These are phyloP conservation scores for Megastigmus dorsalis DNA, from an alignment of 2,888 invertebrate genomes.

Conservation along the genomic window DNA sequence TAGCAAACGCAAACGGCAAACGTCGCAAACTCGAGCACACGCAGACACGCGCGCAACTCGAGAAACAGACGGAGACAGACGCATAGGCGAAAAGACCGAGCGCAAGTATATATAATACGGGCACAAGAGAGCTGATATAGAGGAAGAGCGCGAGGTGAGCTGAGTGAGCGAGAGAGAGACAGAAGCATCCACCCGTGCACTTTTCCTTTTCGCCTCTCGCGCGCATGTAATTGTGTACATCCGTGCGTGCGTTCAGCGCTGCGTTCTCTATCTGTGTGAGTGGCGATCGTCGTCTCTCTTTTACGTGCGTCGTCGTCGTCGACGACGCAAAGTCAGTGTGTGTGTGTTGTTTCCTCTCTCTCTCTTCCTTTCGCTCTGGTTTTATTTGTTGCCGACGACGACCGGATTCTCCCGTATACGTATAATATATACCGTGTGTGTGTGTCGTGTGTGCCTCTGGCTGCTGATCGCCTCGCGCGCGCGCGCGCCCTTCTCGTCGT, in stretches of 20 bases:
- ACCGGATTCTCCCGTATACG: too few relatives aligned
- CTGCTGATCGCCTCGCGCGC: background rate
- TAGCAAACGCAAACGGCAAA: background rate
- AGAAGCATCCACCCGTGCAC: constrained; percentile 23
- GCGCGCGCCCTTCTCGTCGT: background rate
- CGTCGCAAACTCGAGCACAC: background rate
- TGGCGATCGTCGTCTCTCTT: background rate
- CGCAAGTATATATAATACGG: too few relatives aligned
- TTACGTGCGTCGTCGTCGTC: background rate
- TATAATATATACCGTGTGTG: background rate
- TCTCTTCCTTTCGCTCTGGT: too few relatives aligned
- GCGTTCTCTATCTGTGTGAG: background rate
- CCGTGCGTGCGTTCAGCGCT: background rate
- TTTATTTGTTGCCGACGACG: background rate
- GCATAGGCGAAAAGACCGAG: constrained; percentile 22
- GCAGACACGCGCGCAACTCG: background rate
- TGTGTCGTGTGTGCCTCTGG: background rate
- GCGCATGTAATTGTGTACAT: constrained; percentile 33
- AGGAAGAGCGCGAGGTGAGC: too few relatives aligned
- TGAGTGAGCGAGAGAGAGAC: constrained; percentile 20
- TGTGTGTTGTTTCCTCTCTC: background rate
- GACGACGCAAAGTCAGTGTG: background rate
- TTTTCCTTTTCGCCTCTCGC: constrained; percentile 32
- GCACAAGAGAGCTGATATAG: too few relatives aligned
- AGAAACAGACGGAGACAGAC: background rate